phyloP scores from a whole-genome alignment of 30 jellyfish, hydroid and myxozoan genomes.

The Aurelia sp. region DNA sequence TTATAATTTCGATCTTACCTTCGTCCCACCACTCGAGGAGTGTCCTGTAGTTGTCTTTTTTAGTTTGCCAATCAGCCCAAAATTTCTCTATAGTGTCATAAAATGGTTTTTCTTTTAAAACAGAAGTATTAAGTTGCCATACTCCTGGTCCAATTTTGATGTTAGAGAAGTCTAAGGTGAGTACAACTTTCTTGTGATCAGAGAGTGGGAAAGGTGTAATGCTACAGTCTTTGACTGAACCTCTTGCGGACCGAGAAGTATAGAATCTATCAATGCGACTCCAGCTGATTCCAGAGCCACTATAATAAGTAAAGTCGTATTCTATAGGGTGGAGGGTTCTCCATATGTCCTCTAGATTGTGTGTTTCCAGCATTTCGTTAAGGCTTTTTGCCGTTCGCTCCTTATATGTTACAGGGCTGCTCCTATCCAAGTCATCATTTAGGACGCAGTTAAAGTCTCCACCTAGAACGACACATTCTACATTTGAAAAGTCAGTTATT shows the following conservation, averaged over 20 bases:
- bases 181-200: constrained; percentile 4
- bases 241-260: constrained; percentile 2
- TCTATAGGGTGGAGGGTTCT: neutral
- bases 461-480: neutral
- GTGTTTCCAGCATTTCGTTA: neutral
- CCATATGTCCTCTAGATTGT: constrained; percentile 9
- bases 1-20: neutral
- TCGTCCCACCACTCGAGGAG: constrained; percentile 9
- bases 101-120: constrained; percentile 4
- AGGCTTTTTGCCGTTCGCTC: neutral
- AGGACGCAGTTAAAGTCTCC: constrained; percentile 32
- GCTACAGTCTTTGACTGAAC: neutral
- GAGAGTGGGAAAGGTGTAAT: constrained; percentile 13
- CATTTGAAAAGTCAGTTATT: neutral
- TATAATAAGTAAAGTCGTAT: neutral
- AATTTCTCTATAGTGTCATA: neutral
- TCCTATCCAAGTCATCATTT: neutral
- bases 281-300: neutral
- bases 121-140: constrained; percentile 11
- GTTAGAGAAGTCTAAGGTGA: neutral
- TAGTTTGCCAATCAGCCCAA: neutral
- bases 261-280: constrained; percentile 14
- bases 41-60: neutral
- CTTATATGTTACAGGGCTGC: neutral
- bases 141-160: constrained; percentile 8